Evolutionary conservation across 2,797 vertebrate genomes (phyloP).

Genomic region (Fistularia commersonii): DNA sequence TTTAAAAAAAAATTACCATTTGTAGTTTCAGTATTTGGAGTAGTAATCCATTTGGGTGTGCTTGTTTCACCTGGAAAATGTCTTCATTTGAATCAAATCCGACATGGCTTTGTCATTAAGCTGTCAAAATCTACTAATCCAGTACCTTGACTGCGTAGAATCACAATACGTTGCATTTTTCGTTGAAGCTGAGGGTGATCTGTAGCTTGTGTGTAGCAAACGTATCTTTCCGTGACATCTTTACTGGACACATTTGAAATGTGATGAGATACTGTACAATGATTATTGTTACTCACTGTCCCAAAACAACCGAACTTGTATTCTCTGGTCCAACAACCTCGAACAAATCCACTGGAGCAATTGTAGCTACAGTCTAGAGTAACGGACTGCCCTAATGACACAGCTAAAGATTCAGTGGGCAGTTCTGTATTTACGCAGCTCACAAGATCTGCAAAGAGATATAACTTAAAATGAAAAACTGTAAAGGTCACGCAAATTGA

Average conservation of each 20-base stretch:
- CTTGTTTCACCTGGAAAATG: slow-evolving; percentile 34
- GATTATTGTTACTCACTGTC: fast-evolving
- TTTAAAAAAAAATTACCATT: slow-evolving; percentile 28
- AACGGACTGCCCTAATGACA: slow-evolving; percentile 45
- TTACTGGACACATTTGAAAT: slow-evolving; percentile 43
- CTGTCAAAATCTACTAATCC: background rate
- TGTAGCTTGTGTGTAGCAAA: slow-evolving; percentile 55
- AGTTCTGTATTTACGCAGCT: slow-evolving; percentile 15
- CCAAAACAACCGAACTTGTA: slow-evolving; percentile 18
- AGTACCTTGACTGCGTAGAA: slow-evolving; percentile 59
- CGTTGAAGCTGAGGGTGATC: slow-evolving; percentile 38
- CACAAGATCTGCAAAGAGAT: slow-evolving; percentile 51
- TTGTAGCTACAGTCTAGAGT: slow-evolving; percentile 71
- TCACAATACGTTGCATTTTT: slow-evolving; percentile 45
- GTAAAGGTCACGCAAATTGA: too few relatives aligned
- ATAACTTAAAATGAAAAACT: too few relatives aligned
- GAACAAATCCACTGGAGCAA: slow-evolving; percentile 71
- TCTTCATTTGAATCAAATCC: background rate
- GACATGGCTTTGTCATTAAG: background rate
- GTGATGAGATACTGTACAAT: slow-evolving; percentile 52
- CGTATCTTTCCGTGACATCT: slow-evolving; percentile 54
- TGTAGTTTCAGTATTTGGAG: slow-evolving; percentile 15
- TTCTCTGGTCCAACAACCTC: slow-evolving; percentile 58
- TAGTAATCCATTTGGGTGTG: slow-evolving; percentile 19
- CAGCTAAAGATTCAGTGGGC: slow-evolving; percentile 24